These are phyloP conservation scores for Lethrus apterus DNA, from an alignment of 1,140 invertebrate species.

Conservation along the genomic window DNA sequence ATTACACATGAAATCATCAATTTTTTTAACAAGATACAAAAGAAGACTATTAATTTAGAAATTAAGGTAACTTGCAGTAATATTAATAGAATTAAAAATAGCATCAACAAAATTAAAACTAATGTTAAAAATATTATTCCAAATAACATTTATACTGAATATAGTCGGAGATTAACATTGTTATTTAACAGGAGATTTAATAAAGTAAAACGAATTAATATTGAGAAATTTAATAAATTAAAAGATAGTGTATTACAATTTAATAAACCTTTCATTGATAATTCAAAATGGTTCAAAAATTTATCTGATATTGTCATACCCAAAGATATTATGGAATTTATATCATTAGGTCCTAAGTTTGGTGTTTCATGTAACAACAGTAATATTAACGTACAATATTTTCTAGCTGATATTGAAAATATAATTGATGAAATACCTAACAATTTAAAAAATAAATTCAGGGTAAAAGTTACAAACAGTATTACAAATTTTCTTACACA, in stretches of 20 bases:
- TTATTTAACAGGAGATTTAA: slow-evolving; percentile 9
- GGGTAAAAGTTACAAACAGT: slow-evolving; percentile 6
- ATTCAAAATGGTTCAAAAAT: slow-evolving; percentile 16
- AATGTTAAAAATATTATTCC: too few relatives aligned
- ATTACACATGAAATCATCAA: too few relatives aligned
- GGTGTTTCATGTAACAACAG: background rate
- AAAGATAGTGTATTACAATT: slow-evolving; percentile 1
- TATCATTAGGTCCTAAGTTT: slow-evolving; percentile 16
- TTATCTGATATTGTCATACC: slow-evolving; percentile 9
- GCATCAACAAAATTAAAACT: too few relatives aligned
- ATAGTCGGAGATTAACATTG: slow-evolving; percentile 1
- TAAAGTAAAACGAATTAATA: slow-evolving; percentile 1
- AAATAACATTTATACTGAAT: too few relatives aligned
- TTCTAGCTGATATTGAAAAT: slow-evolving; percentile 12
- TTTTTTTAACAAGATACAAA: too few relatives aligned
- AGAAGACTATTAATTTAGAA: too few relatives aligned
- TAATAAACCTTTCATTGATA: slow-evolving; percentile 3
- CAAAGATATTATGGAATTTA: slow-evolving; percentile 14
- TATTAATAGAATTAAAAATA: too few relatives aligned
- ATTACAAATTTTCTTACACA: background rate
- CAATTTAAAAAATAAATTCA: background rate
- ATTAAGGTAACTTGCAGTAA: too few relatives aligned
- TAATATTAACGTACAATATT: background rate
- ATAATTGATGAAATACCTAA: slow-evolving; percentile 3
- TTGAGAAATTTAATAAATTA: slow-evolving; percentile 10